Conservation (phyloP, 2,888 invertebrate species). For the Nomada fabriciana region DNA sequence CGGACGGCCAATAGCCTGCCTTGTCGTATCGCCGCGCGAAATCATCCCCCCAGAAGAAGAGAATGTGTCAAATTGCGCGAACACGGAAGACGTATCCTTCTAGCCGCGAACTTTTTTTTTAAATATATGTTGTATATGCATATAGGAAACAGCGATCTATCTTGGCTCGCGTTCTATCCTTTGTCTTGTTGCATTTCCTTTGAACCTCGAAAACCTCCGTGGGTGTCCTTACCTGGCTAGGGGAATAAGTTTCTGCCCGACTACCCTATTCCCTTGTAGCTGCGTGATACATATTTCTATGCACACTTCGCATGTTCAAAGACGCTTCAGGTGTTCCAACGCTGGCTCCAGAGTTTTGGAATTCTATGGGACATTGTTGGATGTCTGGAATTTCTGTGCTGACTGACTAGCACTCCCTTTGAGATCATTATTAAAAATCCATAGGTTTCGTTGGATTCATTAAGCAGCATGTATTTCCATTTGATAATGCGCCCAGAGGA, state of each 20-base stretch:
- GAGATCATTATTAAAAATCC: too few relatives aligned
- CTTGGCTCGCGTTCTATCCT: slow-evolving; percentile 13
- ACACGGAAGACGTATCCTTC: not conserved
- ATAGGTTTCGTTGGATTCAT: too few relatives aligned
- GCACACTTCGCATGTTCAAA: too few relatives aligned
- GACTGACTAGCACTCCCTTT: too few relatives aligned
- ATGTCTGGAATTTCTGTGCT: too few relatives aligned
- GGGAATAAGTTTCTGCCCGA: slow-evolving; percentile 41
- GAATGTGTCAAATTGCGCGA: slow-evolving; percentile 26
- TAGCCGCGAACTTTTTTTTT: slow-evolving; percentile 4
- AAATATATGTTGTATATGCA: too few relatives aligned
- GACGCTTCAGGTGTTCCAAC: too few relatives aligned
- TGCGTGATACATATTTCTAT: too few relatives aligned
- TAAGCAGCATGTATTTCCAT: too few relatives aligned
- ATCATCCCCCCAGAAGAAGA: slow-evolving; percentile 2
- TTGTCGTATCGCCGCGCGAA: slow-evolving; percentile 11
- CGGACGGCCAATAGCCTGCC: slow-evolving; percentile 1
- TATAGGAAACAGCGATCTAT: slow-evolving; percentile 36
- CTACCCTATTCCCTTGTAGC: not conserved
- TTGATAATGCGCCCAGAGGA: too few relatives aligned
- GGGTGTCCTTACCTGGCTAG: not conserved
- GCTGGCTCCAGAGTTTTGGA: too few relatives aligned
- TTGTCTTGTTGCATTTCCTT: slow-evolving; percentile 11
- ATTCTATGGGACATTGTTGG: too few relatives aligned
- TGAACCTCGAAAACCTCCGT: slow-evolving; percentile 29